phyloP scores from a whole-genome alignment of 2,797 vertebrate genomes.

The Sarcoramphus papa region DNA sequence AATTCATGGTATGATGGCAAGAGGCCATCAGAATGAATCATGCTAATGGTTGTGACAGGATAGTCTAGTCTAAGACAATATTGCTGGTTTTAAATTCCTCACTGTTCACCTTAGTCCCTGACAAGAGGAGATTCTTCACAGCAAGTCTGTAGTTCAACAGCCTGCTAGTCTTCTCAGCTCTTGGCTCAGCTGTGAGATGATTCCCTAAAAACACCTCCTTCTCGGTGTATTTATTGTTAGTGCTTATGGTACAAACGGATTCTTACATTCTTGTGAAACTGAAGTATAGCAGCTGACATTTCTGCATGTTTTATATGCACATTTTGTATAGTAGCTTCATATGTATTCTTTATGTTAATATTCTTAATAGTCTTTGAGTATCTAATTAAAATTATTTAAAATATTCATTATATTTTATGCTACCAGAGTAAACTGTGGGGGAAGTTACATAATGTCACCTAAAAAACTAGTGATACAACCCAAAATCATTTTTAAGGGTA shows the following conservation, averaged over 20 bases:
- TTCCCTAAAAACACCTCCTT: not conserved
- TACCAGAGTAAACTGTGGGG: not conserved
- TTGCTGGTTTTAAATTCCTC: not conserved
- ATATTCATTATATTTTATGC: not conserved
- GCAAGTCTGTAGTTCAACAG: not conserved
- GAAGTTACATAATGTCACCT: not conserved
- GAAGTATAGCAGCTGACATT: not conserved
- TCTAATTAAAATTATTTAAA: conserved; percentile 4
- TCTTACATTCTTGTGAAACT: not conserved
- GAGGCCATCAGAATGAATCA: not conserved
- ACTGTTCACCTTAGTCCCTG: not conserved
- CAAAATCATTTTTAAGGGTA: not conserved
- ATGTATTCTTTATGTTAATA: not conserved
- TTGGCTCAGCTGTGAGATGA: not conserved
- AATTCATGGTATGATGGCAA: not conserved
- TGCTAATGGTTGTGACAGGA: not conserved
- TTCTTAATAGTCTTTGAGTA: not conserved
- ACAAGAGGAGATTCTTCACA: not conserved
- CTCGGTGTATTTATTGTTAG: not conserved
- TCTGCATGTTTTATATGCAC: not conserved
- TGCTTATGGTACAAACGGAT: not conserved
- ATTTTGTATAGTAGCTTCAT: not conserved
- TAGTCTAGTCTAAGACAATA: not conserved
- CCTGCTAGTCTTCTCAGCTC: not conserved
- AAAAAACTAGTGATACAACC: not conserved